Conservation (phyloP, 2,113 vertebrate genomes). For the Vimba vimba region DNA sequence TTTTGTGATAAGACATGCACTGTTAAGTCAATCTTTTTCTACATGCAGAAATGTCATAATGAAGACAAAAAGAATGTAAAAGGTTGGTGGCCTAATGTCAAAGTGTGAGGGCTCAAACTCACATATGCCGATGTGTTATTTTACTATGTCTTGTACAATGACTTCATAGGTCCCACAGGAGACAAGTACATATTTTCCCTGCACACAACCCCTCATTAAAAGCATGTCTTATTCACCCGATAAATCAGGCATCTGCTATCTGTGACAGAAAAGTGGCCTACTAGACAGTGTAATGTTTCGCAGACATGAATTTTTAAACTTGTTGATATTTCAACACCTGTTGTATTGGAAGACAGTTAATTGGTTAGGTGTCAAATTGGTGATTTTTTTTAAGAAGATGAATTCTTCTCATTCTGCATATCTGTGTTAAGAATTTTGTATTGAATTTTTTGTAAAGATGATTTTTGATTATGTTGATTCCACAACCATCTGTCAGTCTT, state of each 20-base stretch:
- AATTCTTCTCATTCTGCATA: slow-evolving; percentile 58
- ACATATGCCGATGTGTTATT: neutral
- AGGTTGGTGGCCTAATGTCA: slow-evolving; percentile 1
- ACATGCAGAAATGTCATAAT: neutral
- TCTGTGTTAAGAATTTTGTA: neutral
- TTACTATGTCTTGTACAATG: slow-evolving; percentile 1
- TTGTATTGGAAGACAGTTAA: neutral
- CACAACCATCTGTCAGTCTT: slow-evolving; percentile 75
- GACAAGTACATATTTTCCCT: slow-evolving; percentile 7
- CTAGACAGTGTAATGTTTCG: slow-evolving; percentile 71
- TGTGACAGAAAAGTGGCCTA: slow-evolving; percentile 64
- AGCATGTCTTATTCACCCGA: slow-evolving; percentile 35
- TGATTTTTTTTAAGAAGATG: slow-evolving; percentile 29
- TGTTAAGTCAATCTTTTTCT: neutral
- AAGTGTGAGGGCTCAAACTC: neutral
- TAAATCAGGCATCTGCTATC: slow-evolving; percentile 54
- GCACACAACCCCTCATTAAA: slow-evolving; percentile 32
- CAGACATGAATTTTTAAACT: slow-evolving; percentile 65
- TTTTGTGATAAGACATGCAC: neutral
- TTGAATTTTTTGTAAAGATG: slow-evolving; percentile 75
- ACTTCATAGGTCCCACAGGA: slow-evolving; percentile 36
- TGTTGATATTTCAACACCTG: slow-evolving; percentile 68
- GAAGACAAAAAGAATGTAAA: slow-evolving; percentile 11
- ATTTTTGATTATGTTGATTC: slow-evolving; percentile 82
- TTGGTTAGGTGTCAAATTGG: neutral